Evolutionary conservation across 1,140 invertebrate genomes (phyloP), one percentile per base, ranked within the genome.

Genomic region (Leptinotarsa lineolata): DNA sequence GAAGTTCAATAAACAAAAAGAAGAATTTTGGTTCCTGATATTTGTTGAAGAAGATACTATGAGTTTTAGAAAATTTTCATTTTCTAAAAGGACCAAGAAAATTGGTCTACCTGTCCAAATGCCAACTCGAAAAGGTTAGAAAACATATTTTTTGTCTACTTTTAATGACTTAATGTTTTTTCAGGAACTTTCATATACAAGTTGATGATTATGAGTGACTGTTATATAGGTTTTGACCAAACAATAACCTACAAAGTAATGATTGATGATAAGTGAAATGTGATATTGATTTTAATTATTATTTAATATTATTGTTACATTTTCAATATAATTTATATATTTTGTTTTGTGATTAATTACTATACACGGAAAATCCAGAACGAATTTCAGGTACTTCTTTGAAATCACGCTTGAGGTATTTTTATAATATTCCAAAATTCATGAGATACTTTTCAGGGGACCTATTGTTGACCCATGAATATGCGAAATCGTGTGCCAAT

Each of bases 1-100:
- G 6, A 89, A 90, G 76, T 99, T 96, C 86, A 91, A 95, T 0
- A 97, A 97, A 83, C 90, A 92, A 6, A 99, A 99, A 86, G 95
- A 96, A 78, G 97, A 99, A 84, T 94, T 95, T 63, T 99, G 97
- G 97, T 94, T 99, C 84, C 79, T 98, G 0, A 89, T 97, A 0
- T 85, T 99, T 68, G 82, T 90, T 21, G 86, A 86, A 60, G 94
- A 98, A 80, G 86, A 86, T 48, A 94, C 98, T 81, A 85, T 99
- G n/a, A 84, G 93, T 44, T 95, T 95, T n/a, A 86, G 98, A 75
- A 98, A 97, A 82, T 87, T 97, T 74, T 84, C 92, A 1, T 85
- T 86, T 0, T 80, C 85, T 44, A 81, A 87, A 4, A 86, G 81
- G 15, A 85, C 83, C 6, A 87, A 84, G 39, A 84, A 84, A 68